Evolutionary conservation across 2,113 vertebrate genomes (phyloP).

Genomic region (Nicator chloris): DNA sequence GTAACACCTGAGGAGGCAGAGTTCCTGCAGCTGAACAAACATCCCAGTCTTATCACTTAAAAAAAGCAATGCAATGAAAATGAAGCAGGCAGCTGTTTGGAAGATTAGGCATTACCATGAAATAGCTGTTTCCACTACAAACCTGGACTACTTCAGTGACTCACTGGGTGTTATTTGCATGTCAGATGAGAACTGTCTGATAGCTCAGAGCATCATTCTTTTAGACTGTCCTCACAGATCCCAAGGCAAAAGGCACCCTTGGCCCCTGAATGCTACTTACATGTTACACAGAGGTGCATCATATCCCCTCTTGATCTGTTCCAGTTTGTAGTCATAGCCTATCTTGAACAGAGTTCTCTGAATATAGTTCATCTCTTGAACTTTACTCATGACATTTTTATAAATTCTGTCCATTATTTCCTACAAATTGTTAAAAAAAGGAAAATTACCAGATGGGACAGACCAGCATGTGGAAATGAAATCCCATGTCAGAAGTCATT

Average conservation of each 20-base stretch:
- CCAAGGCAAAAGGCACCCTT: not conserved
- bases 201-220: not conserved
- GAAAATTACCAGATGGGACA: not conserved
- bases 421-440: constrained; percentile 62
- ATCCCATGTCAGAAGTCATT: not conserved
- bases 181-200: not conserved
- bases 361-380: constrained; percentile 91
- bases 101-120: not conserved
- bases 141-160: not conserved
- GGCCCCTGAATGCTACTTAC: constrained; percentile 71
- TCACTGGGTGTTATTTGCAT: not conserved
- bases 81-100: not conserved
- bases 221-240: not conserved
- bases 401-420: constrained; percentile 99
- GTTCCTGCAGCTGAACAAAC: not conserved
- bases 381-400: constrained; percentile 97
- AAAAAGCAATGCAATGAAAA: not conserved
- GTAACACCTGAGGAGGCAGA: not conserved
- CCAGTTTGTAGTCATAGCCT: constrained; percentile 93
- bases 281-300: constrained; percentile 93
- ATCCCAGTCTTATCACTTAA: not conserved
- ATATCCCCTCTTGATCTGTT: constrained; percentile 92
- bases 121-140: not conserved
- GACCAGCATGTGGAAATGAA: not conserved
- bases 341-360: constrained; percentile 93